Conservation (phyloP, 2,888 invertebrate species). For the Cheilosia scutellata region DNA sequence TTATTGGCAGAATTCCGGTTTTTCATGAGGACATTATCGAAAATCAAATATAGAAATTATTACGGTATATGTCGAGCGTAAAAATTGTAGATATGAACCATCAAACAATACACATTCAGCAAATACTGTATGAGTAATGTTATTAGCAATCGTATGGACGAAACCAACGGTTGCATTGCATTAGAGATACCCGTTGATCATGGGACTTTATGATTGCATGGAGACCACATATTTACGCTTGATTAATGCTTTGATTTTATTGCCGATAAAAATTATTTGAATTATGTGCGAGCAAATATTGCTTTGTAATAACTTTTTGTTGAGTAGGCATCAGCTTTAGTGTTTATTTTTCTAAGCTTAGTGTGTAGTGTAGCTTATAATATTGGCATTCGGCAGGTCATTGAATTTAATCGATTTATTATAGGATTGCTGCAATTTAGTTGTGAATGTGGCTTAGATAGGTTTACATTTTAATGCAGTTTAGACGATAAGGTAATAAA, state of each 20-base stretch:
- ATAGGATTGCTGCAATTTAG: background rate
- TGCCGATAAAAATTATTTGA: constrained; percentile 1
- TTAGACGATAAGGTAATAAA: no score
- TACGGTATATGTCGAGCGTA: constrained; percentile 10
- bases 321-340: background rate
- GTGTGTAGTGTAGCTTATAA: background rate
- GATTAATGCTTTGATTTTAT: constrained; percentile 40
- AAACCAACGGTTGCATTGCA: background rate
- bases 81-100: constrained; percentile 13
- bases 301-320: background rate
- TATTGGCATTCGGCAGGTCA: background rate
- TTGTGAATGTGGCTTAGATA: no score
- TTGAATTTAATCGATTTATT: background rate
- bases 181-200: background rate
- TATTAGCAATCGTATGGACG: constrained; percentile 9
- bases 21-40: constrained; percentile 40
- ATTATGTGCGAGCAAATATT: constrained; percentile 18
- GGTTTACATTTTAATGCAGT: no score
- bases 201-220: constrained; percentile 19
- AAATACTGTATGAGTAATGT: background rate
- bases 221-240: constrained; percentile 21
- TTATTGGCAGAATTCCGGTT: constrained; percentile 27
- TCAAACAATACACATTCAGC: constrained; percentile 4
- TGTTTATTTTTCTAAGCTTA: constrained; percentile 1
- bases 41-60: constrained; percentile 47